Evolutionary conservation across 2,888 invertebrate genomes (phyloP).

Genomic region (Drosophila testacea): DNA sequence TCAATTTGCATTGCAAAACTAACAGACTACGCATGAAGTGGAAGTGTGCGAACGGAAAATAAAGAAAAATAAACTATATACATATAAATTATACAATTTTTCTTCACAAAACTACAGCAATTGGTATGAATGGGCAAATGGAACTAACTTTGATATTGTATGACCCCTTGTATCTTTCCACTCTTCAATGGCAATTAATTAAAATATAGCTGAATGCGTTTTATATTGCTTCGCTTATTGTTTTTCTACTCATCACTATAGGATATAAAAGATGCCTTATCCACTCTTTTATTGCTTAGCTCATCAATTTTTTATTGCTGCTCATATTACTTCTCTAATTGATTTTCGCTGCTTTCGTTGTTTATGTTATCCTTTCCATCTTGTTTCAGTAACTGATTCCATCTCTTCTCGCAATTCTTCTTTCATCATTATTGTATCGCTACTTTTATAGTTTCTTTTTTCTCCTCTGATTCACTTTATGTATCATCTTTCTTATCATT

Average conservation of each 20-base stretch:
- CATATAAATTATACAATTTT: neutral
- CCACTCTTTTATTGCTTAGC: neutral
- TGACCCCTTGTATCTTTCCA: neutral
- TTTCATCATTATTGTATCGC: neutral
- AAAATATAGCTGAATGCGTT: neutral
- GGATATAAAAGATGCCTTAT: neutral
- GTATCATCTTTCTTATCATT: too few relatives aligned
- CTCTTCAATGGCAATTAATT: neutral
- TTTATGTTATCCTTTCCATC: neutral
- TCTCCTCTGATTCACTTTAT: too few relatives aligned
- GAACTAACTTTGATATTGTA: constrained; percentile 1
- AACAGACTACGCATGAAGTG: constrained; percentile 8
- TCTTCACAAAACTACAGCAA: neutral
- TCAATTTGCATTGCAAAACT: constrained; percentile 22
- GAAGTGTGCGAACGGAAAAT: constrained; percentile 8
- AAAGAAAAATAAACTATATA: constrained; percentile 9
- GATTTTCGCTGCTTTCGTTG: neutral
- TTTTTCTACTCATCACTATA: neutral
- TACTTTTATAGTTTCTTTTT: too few relatives aligned
- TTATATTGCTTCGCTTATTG: neutral
- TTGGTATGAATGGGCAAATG: constrained; percentile 1
- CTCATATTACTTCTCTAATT: neutral
- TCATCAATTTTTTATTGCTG: neutral
- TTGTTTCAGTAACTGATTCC: too few relatives aligned
- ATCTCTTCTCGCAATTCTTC: neutral